phyloP scores from a whole-genome alignment of 2,888 invertebrate genomes.

The Quadroppia sp. region DNA sequence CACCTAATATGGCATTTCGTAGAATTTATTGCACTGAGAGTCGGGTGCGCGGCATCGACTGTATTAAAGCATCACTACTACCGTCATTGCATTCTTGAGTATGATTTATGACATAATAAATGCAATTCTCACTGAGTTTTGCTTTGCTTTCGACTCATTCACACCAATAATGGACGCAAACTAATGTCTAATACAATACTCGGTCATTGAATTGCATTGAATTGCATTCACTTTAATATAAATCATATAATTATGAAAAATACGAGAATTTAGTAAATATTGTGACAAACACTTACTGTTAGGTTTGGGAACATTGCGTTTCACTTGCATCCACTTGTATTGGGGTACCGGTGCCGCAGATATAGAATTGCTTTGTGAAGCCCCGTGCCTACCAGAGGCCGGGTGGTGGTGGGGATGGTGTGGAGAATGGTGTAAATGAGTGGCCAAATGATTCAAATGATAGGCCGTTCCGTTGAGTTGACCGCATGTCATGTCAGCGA shows the following conservation, averaged over 20 bases:
- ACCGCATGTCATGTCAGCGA: slow-evolving; percentile 47
- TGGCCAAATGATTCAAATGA: slow-evolving; percentile 42
- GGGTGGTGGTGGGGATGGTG: slow-evolving; percentile 56
- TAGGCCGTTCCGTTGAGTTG: slow-evolving; percentile 46
- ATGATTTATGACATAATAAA: slow-evolving; percentile 33
- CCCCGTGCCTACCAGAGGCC: slow-evolving; percentile 53
- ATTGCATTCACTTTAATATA: background rate
- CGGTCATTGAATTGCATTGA: background rate
- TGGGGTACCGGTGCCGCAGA: slow-evolving; percentile 64
- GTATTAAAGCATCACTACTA: background rate
- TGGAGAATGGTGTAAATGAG: slow-evolving; percentile 40
- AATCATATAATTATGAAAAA: background rate
- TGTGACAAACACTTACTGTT: slow-evolving; percentile 56
- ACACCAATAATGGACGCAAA: slow-evolving; percentile 6
- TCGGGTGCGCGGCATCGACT: slow-evolving; percentile 1
- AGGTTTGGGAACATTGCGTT: slow-evolving; percentile 91
- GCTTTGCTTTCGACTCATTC: slow-evolving; percentile 20
- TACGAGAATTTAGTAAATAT: background rate
- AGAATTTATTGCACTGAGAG: slow-evolving; percentile 27
- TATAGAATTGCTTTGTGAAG: slow-evolving; percentile 52
- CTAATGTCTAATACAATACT: background rate
- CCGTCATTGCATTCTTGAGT: slow-evolving; percentile 23
- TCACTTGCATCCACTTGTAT: slow-evolving; percentile 99
- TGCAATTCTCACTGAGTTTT: background rate
- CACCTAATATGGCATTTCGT: background rate